Evolutionary conservation across 2,113 vertebrate species (phyloP).

Genomic region (Glaucidium brasilianum): DNA sequence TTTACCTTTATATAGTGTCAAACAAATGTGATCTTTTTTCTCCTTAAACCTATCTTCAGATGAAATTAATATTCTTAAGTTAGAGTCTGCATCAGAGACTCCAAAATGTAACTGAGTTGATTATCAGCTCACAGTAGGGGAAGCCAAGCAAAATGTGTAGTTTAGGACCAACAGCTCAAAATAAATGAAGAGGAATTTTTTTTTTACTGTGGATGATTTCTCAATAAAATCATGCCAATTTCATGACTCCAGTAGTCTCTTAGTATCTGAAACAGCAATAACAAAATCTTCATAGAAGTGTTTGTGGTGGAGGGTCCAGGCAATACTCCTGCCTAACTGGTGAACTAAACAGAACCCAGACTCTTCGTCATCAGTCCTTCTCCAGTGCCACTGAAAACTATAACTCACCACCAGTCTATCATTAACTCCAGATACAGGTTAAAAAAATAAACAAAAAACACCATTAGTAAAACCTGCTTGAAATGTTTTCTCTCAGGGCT

Average conservation of each 20-base stretch:
- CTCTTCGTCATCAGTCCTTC: not conserved
- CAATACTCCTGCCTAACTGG: not conserved
- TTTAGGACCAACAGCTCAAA: not conserved
- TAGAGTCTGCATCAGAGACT: not conserved
- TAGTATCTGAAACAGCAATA: conserved; percentile 5
- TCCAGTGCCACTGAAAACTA: not conserved
- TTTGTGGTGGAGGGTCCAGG: not conserved
- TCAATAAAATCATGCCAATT: not conserved
- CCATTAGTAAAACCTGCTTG: conserved; percentile 53
- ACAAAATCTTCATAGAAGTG: not conserved
- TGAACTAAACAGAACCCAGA: not conserved
- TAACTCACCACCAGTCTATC: not conserved
- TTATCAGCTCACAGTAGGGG: not conserved
- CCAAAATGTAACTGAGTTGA: not conserved
- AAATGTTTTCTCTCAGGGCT: conserved; percentile 62
- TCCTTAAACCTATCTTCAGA: not conserved
- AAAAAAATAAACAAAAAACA: not conserved
- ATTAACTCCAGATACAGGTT: conserved; percentile 23
- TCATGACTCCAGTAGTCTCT: not conserved
- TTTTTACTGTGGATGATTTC: not conserved
- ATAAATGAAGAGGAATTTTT: not conserved
- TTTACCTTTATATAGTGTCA: not conserved
- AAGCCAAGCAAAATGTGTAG: not conserved
- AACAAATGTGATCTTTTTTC: not conserved
- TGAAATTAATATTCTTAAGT: not conserved